A percentile compares a stretch with the other conserved stretches of the same genome.
Evolutionary conservation across 2,797 vertebrate species (phyloP).

Genomic region (Cichlasoma orientale): DNA sequence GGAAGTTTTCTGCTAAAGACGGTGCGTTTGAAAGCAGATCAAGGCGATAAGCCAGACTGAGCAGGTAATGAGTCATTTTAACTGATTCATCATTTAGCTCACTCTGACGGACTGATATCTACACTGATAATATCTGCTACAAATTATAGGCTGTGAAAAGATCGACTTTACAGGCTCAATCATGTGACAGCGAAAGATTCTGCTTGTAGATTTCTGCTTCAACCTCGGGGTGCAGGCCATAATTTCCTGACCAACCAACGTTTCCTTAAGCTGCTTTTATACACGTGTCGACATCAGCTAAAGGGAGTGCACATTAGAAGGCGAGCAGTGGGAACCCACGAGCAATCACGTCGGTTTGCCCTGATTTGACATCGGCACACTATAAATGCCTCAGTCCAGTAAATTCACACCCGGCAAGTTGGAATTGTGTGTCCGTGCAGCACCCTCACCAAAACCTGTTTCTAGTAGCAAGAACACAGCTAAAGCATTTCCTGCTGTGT

Average conservation of each 20-base stretch:
- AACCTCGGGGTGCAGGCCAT: slow-evolving; percentile 18
- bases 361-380: background rate
- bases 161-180: slow-evolving; percentile 59
- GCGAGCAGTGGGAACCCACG: background rate
- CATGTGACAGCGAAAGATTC: slow-evolving; percentile 65
- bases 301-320: background rate
- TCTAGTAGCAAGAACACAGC: background rate
- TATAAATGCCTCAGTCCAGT: background rate
- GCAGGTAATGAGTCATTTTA: slow-evolving; percentile 69
- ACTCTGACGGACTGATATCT: slow-evolving; percentile 54
- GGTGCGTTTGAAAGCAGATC: slow-evolving; percentile 59
- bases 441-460: background rate
- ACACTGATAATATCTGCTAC: slow-evolving; percentile 66
- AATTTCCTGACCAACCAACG: slow-evolving; percentile 15
- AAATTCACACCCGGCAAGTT: background rate
- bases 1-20: slow-evolving; percentile 65
- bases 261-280: background rate
- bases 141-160: slow-evolving; percentile 67
- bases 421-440: background rate
- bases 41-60: slow-evolving; percentile 58
- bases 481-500: background rate
- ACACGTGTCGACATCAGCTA: background rate
- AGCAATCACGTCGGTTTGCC: background rate
- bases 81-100: slow-evolving; percentile 59
- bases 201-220: slow-evolving; percentile 30